Percentiles rank a stretch among this genome's conserved stretches.
Evolutionary conservation across 2,113 vertebrate genomes (phyloP).

Genomic region (Actinemys pallida): DNA sequence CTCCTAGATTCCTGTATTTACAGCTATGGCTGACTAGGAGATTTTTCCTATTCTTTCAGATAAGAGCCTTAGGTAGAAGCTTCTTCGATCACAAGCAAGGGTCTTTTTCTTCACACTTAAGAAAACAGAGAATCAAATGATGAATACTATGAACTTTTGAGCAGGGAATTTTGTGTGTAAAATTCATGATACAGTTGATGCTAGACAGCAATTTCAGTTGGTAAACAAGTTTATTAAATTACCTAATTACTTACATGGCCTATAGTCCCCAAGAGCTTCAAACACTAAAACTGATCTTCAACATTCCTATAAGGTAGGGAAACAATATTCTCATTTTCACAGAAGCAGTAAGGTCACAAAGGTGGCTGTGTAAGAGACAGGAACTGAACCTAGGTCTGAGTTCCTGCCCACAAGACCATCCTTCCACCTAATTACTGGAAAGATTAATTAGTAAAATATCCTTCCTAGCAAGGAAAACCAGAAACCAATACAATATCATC

Average conservation of each 20-base stretch:
- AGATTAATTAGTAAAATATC: not conserved
- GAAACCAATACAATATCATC: not conserved
- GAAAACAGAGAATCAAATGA: not conserved
- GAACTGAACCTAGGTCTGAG: not conserved
- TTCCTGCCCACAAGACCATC: not conserved
- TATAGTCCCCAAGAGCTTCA: not conserved
- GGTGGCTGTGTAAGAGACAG: not conserved
- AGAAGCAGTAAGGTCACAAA: not conserved
- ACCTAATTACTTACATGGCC: not conserved
- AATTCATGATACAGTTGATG: not conserved
- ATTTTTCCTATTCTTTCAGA: not conserved
- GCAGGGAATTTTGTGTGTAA: not conserved
- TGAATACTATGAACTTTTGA: not conserved
- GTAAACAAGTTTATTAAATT: not conserved
- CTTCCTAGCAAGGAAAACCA: not conserved
- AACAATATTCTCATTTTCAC: not conserved
- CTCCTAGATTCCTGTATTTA: not conserved
- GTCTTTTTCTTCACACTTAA: not conserved
- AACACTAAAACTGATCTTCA: conserved; percentile 18
- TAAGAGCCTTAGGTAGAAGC: not conserved
- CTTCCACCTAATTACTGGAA: not conserved
- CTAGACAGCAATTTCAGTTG: not conserved
- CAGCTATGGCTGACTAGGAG: not conserved
- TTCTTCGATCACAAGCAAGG: not conserved
- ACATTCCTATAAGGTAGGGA: not conserved